Base-by-base conservation (phyloP, 2,888 invertebrate species). In the Volucella zonaria region DNA sequence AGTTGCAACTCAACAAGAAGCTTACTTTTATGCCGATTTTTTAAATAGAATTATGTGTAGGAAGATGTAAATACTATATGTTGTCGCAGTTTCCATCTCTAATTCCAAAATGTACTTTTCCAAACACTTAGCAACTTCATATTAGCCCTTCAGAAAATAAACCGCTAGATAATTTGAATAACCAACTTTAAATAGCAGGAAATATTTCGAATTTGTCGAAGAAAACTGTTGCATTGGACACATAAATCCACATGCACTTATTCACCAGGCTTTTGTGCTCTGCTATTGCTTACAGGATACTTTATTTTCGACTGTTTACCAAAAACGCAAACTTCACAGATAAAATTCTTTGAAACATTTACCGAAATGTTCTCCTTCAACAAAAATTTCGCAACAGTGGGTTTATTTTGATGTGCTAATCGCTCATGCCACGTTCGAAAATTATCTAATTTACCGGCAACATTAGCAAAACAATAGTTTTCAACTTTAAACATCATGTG, bases 1-100 rank as follows among this genome's bases (percentile, higher is more conserved):
- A 99, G 92, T 94, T 99, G 89, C 97, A 97, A 90, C 93, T 99
- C 71, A 98, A 99, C 92, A 99, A 99, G 93, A 99, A 99, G 92
- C 94, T 99, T 58, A 97, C 97, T 8, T 94, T 97, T 88, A 93
- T 97, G 87, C 96, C 96, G 59, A 95, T 96, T 40, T 91, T 94
- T 87, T 94, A 93, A 80, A 56, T 82, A 76, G 51, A 87, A 88
- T 87, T 23, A 11, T 49, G 45, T 79, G 47, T 64, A 74, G 45
- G 56, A 23, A 51, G 45, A 45, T 51, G 14, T 51, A 74, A 83
- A 83, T 83, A 11, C 9, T 23, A 8, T 11, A 1, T 18, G 6
- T 52, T 18, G 51, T 8, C 15, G 14, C 51, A 51, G 51, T 51
- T 11, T 51, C 14, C 1, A 15, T 52, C 52, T 15, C 52, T 10